Conservation (phyloP, 2,113 vertebrate genomes). For the Leptobrachium ailaonicum region DNA sequence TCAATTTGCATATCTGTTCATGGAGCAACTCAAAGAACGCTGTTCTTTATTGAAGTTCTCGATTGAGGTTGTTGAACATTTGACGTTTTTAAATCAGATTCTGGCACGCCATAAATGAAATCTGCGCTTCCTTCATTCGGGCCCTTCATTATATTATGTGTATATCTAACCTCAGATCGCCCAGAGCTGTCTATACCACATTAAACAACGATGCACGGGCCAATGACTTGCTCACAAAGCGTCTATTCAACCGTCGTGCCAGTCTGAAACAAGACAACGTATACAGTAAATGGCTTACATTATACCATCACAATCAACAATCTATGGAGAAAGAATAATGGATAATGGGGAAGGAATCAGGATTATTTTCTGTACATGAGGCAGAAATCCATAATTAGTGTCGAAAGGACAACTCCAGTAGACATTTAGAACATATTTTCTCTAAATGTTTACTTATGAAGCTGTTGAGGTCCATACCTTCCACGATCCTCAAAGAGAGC, state of each 20-base stretch:
- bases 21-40: neutral
- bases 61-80: neutral
- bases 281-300: constrained; percentile 44
- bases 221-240: constrained; percentile 58
- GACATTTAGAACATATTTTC: neutral
- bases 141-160: constrained; percentile 57
- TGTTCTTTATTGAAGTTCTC: neutral
- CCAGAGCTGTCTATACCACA: constrained; percentile 69
- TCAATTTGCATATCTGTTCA: no score
- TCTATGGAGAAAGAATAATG: constrained; percentile 52
- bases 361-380: neutral
- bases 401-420: neutral
- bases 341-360: neutral
- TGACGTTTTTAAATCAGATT: constrained; percentile 34
- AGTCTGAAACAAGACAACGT: constrained; percentile 12
- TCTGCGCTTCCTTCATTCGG: constrained; percentile 58
- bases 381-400: neutral
- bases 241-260: constrained; percentile 52
- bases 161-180: constrained; percentile 58
- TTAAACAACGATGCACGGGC: constrained; percentile 63
- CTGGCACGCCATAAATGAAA: constrained; percentile 65
- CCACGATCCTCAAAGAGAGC: no score
- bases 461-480: no score
- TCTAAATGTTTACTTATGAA: neutral
- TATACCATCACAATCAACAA: constrained; percentile 53